Evolutionary conservation across 2,888 invertebrate genomes (phyloP).

Genomic region (Folsomia manolachei): DNA sequence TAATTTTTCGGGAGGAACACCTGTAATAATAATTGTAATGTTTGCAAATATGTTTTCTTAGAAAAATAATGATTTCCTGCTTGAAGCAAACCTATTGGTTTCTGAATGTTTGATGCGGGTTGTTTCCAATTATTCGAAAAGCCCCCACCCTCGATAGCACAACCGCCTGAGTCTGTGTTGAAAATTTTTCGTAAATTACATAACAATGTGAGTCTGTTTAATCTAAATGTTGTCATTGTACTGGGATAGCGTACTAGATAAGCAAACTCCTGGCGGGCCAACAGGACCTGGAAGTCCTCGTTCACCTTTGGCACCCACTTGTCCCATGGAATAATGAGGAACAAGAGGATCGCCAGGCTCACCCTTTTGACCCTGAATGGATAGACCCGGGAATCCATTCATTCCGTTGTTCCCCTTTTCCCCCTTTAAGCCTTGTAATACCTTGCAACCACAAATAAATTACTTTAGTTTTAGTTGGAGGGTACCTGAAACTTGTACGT

Average conservation of each 20-base stretch:
- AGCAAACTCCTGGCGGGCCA: not conserved
- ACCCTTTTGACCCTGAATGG: slow-evolving; percentile 5
- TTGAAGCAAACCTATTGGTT: too few species aligned
- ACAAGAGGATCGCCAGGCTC: not conserved
- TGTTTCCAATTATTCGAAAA: too few species aligned
- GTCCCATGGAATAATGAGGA: not conserved
- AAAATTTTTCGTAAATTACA: not conserved
- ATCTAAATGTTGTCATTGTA: too few species aligned
- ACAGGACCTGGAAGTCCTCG: not conserved
- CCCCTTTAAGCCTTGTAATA: not conserved
- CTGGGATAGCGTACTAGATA: not conserved
- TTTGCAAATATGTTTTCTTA: too few species aligned
- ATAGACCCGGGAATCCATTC: not conserved
- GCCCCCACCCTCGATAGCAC: too few species aligned
- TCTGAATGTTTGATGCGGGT: too few species aligned
- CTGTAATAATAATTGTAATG: too few species aligned
- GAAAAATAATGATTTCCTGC: too few species aligned
- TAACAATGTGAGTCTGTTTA: too few species aligned
- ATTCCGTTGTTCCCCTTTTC: not conserved
- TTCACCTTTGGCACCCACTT: not conserved
- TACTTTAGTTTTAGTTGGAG: too few species aligned
- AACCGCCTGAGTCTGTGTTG: too few species aligned
- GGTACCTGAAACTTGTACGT: too few species aligned
- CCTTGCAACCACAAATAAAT: not conserved
- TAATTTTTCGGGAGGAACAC: not conserved